Evolutionary conservation across 64 coral and sea anemone genomes (phyloP).

Genomic region (Orbicella faveolata): DNA sequence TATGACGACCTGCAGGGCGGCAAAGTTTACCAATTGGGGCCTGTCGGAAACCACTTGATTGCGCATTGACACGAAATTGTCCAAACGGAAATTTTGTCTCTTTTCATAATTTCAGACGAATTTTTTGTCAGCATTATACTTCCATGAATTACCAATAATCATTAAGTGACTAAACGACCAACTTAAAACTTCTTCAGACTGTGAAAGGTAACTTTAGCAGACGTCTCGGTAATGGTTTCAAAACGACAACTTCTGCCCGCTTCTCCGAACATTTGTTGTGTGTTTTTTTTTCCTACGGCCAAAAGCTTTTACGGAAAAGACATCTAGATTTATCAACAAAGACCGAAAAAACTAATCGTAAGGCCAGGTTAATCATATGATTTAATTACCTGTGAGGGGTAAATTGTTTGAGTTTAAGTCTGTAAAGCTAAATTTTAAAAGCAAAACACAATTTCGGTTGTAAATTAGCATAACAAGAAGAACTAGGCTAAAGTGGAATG

Average conservation of each 20-base stretch:
- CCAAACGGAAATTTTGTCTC: constrained; percentile 47
- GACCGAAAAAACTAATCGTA: not conserved
- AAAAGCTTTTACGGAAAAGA: not conserved
- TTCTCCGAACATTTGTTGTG: not conserved
- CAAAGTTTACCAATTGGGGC: constrained; percentile 31
- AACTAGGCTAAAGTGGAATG: not conserved
- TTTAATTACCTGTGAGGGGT: constrained; percentile 30
- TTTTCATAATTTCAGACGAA: constrained; percentile 31
- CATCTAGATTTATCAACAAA: constrained; percentile 38
- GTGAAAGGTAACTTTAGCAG: not conserved
- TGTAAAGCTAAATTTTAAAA: not conserved
- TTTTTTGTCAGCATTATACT: constrained; percentile 44
- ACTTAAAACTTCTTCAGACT: constrained; percentile 23
- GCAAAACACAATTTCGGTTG: not conserved
- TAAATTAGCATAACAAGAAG: not conserved
- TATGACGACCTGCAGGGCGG: constrained; percentile 10
- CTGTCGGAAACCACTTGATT: constrained; percentile 20
- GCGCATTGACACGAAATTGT: constrained; percentile 29
- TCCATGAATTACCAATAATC: constrained; percentile 52
- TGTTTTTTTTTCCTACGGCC: not conserved
- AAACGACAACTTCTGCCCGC: not conserved
- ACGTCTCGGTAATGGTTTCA: not conserved
- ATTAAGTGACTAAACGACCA: constrained; percentile 36
- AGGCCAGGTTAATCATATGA: not conserved
- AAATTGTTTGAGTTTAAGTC: constrained; percentile 3